These are phyloP conservation scores for Galerucella pusilla DNA, from an alignment of 2,888 invertebrate genomes.

Conservation along the genomic window DNA sequence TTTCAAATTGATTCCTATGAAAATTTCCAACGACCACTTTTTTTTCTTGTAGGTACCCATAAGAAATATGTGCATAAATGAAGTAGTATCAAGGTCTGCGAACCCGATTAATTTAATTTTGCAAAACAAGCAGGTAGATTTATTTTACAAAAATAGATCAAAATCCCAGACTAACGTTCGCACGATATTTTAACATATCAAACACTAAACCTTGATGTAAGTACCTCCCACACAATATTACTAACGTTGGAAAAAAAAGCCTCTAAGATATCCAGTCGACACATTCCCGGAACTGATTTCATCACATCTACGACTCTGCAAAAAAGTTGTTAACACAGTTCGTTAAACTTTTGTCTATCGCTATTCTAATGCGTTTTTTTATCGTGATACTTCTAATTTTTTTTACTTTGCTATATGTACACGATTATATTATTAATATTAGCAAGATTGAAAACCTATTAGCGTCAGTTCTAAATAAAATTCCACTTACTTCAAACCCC, in stretches of 20 bases:
- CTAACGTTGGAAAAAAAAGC: not conserved
- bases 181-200: not conserved
- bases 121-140: not conserved
- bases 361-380: slow-evolving; percentile 9
- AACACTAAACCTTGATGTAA: slow-evolving; percentile 9
- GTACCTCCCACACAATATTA: slow-evolving; percentile 12
- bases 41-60: too few relatives aligned
- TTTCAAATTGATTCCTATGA: too few relatives aligned
- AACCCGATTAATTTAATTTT: not conserved
- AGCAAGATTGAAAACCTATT: not conserved
- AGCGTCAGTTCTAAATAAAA: not conserved
- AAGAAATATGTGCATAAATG: not conserved
- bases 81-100: not conserved
- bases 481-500: too few relatives aligned
- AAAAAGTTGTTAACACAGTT: not conserved
- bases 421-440: not conserved
- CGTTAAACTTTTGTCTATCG: slow-evolving; percentile 11
- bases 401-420: slow-evolving; percentile 2
- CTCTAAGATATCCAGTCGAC: not conserved
- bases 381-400: slow-evolving; percentile 5
- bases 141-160: not conserved
- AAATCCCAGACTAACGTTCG: slow-evolving; percentile 2
- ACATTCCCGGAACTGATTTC: slow-evolving; percentile 12
- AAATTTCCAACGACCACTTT: too few relatives aligned
- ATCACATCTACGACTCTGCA: slow-evolving; percentile 9